Evolutionary conservation across 2,797 vertebrate genomes (phyloP).

Genomic region (Macroramphosus scolopax): DNA sequence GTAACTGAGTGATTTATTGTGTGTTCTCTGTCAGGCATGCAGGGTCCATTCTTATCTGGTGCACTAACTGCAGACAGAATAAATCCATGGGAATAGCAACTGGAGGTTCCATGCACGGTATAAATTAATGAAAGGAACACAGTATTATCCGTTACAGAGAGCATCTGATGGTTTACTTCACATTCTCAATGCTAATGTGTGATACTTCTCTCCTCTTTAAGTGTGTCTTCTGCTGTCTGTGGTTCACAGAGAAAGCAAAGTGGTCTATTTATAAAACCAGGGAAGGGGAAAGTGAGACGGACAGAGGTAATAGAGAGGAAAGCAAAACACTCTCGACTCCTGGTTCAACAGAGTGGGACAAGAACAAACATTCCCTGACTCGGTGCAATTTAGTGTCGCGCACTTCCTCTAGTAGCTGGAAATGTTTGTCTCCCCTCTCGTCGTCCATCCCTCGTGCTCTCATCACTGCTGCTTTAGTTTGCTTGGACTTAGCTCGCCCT

Average conservation of each 20-base stretch:
- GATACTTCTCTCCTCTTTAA: conserved; percentile 41
- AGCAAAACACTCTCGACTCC: conserved; percentile 32
- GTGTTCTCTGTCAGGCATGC: too few species aligned
- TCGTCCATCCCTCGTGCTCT: not conserved
- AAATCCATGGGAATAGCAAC: too few species aligned
- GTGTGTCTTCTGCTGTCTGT: conserved; percentile 59
- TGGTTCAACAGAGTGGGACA: conserved; percentile 26
- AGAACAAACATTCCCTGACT: conserved; percentile 38
- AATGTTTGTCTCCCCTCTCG: conserved; percentile 16
- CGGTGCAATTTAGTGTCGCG: conserved; percentile 5
- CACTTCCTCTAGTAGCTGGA: conserved; percentile 13
- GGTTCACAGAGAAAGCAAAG: conserved; percentile 62
- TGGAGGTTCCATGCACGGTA: conserved; percentile 1
- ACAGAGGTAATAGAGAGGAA: conserved; percentile 13
- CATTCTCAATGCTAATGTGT: conserved; percentile 43
- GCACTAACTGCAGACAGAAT: too few species aligned
- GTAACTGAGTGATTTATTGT: too few species aligned
- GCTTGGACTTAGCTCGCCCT: too few species aligned
- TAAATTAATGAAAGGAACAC: conserved; percentile 11
- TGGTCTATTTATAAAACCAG: conserved; percentile 70
- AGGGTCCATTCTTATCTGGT: too few species aligned
- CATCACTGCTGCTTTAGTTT: not conserved
- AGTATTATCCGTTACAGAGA: conserved; percentile 41
- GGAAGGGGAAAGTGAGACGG: conserved; percentile 21
- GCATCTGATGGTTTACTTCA: conserved; percentile 27